Evolutionary conservation across 2,888 invertebrate species (phyloP).

Genomic region (Agrotis ipsilon): DNA sequence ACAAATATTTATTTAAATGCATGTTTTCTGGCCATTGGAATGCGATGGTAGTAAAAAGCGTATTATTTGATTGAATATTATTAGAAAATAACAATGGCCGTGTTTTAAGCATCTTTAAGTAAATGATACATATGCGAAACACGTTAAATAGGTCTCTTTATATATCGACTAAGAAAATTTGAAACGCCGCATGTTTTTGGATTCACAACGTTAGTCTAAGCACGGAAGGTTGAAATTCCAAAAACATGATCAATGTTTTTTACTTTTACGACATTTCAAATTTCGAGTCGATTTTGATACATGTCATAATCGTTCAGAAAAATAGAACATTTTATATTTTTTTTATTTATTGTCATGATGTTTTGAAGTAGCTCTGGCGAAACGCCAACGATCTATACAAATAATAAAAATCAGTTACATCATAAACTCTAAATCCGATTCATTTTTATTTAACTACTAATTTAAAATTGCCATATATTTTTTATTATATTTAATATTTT

Average conservation of each 20-base stretch:
- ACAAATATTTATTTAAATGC: conserved; percentile 82
- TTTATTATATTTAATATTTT: conserved; percentile 55
- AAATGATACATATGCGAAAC: conserved; percentile 44
- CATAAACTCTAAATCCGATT: conserved; percentile 65
- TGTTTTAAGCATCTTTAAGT: conserved; percentile 54
- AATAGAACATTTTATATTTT: conserved; percentile 78
- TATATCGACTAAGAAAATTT: conserved; percentile 17
- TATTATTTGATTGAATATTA: conserved; percentile 51
- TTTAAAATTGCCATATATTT: conserved; percentile 63
- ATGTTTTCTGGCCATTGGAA: conserved; percentile 72
- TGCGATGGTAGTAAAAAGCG: conserved; percentile 52
- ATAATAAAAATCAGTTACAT: conserved; percentile 67
- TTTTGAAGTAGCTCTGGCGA: conserved; percentile 72
- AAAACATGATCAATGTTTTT: neutral
- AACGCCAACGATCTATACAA: conserved; percentile 60
- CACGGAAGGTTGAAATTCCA: neutral
- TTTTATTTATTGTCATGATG: conserved; percentile 86
- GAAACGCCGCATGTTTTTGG: neutral
- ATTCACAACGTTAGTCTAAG: neutral
- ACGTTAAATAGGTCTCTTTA: conserved; percentile 31
- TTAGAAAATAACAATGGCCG: conserved; percentile 51
- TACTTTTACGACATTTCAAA: neutral
- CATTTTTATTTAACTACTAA: conserved; percentile 58
- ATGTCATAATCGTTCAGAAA: conserved; percentile 74
- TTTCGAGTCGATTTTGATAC: conserved; percentile 43